Evolutionary conservation across 2,797 vertebrate genomes (phyloP).

Genomic region (Okamejei kenojei): DNA sequence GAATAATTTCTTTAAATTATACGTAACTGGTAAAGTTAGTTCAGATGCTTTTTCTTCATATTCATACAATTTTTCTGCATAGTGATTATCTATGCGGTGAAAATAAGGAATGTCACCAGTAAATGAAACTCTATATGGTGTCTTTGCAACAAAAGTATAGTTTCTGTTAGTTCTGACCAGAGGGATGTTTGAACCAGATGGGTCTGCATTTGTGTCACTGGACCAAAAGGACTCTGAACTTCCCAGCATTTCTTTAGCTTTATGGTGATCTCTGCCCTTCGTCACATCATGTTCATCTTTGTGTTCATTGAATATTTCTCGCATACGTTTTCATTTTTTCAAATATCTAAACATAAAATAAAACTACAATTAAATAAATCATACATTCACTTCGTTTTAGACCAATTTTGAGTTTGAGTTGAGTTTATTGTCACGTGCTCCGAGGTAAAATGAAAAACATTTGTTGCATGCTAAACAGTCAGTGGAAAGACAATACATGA

Average conservation of each 20-base stretch:
- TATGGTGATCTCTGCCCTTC: not conserved
- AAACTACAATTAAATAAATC: not conserved
- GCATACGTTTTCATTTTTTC: too few relatives aligned
- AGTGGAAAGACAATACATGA: too few relatives aligned
- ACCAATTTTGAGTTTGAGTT: not conserved
- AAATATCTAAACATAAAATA: conserved; percentile 1
- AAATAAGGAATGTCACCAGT: conserved; percentile 20
- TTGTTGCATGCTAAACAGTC: too few relatives aligned
- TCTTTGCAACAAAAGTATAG: not conserved
- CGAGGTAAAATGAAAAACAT: too few relatives aligned
- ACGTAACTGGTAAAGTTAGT: conserved; percentile 18
- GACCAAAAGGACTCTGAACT: conserved; percentile 35
- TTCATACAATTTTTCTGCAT: conserved; percentile 30
- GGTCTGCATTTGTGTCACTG: conserved; percentile 12
- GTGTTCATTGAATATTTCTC: not conserved
- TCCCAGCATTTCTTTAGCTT: conserved; percentile 18
- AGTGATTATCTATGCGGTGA: conserved; percentile 11
- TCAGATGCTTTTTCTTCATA: conserved; percentile 32
- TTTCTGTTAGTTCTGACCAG: conserved; percentile 28
- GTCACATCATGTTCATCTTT: not conserved
- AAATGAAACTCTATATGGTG: conserved; percentile 21
- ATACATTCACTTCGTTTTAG: not conserved
- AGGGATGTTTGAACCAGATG: conserved; percentile 29
- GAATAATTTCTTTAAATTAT: conserved; percentile 14
- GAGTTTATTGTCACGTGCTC: too few relatives aligned